Percentiles rank a stretch among this genome's conserved stretches.
Conservation (phyloP, 2,113 vertebrate genomes). For the Lutjanus erythropterus region DNA sequence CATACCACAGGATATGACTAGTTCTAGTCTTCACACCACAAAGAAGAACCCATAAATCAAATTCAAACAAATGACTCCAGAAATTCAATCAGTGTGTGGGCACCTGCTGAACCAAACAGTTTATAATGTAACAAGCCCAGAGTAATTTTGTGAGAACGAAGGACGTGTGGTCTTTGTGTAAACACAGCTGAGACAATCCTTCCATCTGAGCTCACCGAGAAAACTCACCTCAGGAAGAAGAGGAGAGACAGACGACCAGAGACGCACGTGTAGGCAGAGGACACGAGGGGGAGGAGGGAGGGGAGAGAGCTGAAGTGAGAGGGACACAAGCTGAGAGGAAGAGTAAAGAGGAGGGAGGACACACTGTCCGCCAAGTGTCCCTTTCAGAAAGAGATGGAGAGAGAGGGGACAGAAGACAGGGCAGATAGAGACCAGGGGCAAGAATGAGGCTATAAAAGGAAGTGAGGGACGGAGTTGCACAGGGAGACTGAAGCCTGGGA, state of each 20-base stretch:
- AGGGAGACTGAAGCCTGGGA: slow-evolving; percentile 49
- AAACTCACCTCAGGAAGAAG: slow-evolving; percentile 52
- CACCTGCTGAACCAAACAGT: slow-evolving; percentile 46
- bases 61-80: slow-evolving; percentile 47
- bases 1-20: slow-evolving; percentile 1
- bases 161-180: slow-evolving; percentile 44
- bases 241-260: slow-evolving; percentile 59
- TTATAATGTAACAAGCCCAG: slow-evolving; percentile 5
- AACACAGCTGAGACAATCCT: slow-evolving; percentile 75
- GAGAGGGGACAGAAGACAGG: slow-evolving; percentile 58
- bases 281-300: not conserved
- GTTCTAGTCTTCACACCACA: not conserved
- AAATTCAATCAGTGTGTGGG: slow-evolving; percentile 4
- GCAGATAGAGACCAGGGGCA: slow-evolving; percentile 49
- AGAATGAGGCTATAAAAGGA: slow-evolving; percentile 82
- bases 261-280: slow-evolving; percentile 28
- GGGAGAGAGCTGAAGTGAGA: slow-evolving; percentile 7
- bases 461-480: slow-evolving; percentile 48
- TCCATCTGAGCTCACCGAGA: slow-evolving; percentile 70
- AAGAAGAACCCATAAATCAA: not conserved
- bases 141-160: slow-evolving; percentile 34
- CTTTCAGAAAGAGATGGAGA: slow-evolving; percentile 45
- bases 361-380: slow-evolving; percentile 48
- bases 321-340: slow-evolving; percentile 36
- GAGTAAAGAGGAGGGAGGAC: slow-evolving; percentile 23